phyloP scores from a whole-genome alignment of 2,888 invertebrate species.

The Standfussiana lucernea region DNA sequence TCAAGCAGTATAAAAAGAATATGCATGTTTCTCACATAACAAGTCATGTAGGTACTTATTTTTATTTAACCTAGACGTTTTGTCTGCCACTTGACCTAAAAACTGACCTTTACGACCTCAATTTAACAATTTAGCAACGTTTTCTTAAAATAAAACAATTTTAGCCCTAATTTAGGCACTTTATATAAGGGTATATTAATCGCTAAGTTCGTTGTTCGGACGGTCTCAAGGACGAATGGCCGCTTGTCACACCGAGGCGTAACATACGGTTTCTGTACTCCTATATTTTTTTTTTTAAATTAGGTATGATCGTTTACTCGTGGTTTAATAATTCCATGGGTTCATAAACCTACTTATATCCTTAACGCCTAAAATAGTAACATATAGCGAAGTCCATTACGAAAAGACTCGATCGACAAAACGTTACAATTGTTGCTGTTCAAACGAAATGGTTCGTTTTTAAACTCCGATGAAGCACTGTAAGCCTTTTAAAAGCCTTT shows the following conservation, averaged over 20 bases:
- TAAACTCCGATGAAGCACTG: not conserved
- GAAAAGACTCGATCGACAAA: not conserved
- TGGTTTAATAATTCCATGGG: not conserved
- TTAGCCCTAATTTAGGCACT: conserved; percentile 42
- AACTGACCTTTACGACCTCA: conserved; percentile 26
- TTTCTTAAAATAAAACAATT: conserved; percentile 48
- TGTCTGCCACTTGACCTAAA: conserved; percentile 27
- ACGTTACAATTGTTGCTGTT: not conserved
- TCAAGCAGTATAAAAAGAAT: too few relatives aligned
- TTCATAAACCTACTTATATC: not conserved
- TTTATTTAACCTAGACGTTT: conserved; percentile 4
- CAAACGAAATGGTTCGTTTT: conserved; percentile 9
- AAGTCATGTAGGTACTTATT: not conserved
- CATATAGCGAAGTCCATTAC: not conserved
- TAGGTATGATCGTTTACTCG: conserved; percentile 11
- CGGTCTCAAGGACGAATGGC: conserved; percentile 71
- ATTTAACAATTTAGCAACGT: conserved; percentile 36
- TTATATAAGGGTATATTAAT: conserved; percentile 45
- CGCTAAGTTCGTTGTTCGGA: conserved; percentile 72
- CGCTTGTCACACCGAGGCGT: conserved; percentile 51
- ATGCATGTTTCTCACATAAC: not conserved
- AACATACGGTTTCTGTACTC: conserved; percentile 42
- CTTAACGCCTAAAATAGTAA: not conserved
- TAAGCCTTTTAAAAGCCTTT: conserved; percentile 7
- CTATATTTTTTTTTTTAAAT: conserved; percentile 31